Base-by-base conservation (phyloP, 2,888 invertebrate species). In the Zhuqinia jingwanae region DNA sequence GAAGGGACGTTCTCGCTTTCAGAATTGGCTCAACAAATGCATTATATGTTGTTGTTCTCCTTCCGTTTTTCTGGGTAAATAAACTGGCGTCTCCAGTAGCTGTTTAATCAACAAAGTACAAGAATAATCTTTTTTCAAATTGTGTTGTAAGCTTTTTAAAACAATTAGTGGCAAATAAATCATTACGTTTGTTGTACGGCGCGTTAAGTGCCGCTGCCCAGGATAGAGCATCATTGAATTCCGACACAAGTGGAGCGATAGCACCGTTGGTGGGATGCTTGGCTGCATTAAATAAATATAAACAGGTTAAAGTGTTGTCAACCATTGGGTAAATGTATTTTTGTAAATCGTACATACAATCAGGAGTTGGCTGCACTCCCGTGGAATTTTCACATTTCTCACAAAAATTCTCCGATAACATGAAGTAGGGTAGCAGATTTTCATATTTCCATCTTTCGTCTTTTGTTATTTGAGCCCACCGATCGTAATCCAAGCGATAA, bases 381-480 rank as follows among this genome's bases (percentile, higher is more conserved):
- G 36, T 36, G 5, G 36, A 36, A 36, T 36, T 88, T 86, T 89
- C 90, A 36, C 90, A 90, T 50, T 79, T 60, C 50, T 87, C 89
- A 68, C 90, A 90, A 77, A 89, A 90, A 73, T 90, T 89, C 82
- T 90, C 90, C 11, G 90, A 90, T 63, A 88, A 88, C n/a, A 87
- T 36, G 73, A 90, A 90, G 85, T 87, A 90, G 0, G 90, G 90
- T 2, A 90, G 70, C n/a, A 90, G 58, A 87, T 88, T 79, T 50
- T 84, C 42, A 45, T 87, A 87, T 30, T 22, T 81, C 90, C 90
- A 90, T 11, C 90, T 76, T 1, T 88, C 77, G 79, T 90, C 90
- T 5, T 88, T 88, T 15, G 90, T 90, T 30, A 88, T 70, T 73
- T 90, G 89, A 0, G 90, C 90, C 90, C 90, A 90, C 45, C 88